phyloP scores from a whole-genome alignment of 2,888 invertebrate species.

The Atherix ibis region DNA sequence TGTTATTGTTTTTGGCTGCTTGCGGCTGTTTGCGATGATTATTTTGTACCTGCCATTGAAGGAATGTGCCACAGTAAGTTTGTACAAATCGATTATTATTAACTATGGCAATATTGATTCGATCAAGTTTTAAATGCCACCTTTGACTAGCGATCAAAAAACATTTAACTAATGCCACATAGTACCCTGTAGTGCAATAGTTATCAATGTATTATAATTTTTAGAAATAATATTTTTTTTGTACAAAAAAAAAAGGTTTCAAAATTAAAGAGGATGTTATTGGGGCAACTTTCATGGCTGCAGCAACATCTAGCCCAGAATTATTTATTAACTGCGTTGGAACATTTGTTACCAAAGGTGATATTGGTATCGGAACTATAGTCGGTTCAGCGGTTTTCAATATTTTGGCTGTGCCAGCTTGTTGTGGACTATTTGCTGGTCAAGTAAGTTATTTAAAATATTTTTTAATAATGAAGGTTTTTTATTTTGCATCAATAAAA shows the following conservation, averaged over 20 bases:
- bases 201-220: no score
- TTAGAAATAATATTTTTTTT: no score
- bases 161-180: no score
- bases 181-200: no score
- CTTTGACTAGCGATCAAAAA: no score
- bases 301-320: constrained; percentile 76
- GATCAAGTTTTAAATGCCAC: neutral
- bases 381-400: constrained; percentile 69
- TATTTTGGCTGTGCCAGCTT: constrained; percentile 58
- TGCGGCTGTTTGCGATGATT: constrained; percentile 71
- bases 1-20: constrained; percentile 65
- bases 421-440: constrained; percentile 49
- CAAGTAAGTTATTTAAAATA: constrained; percentile 32
- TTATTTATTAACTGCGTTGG: constrained; percentile 73
- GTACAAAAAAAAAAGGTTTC: no score
- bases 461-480: no score
- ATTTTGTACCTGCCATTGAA: constrained; percentile 76
- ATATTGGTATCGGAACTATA: constrained; percentile 60
- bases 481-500: no score
- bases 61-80: constrained; percentile 62
- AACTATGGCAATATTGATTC: neutral
- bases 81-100: neutral
- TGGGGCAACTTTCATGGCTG: constrained; percentile 83
- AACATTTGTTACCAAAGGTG: constrained; percentile 61
- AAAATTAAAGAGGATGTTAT: constrained; percentile 62